Evolutionary conservation across 2,888 invertebrate genomes (phyloP), one percentile per base, ranked within the genome.

Genomic region (Agrypnus murinus): DNA sequence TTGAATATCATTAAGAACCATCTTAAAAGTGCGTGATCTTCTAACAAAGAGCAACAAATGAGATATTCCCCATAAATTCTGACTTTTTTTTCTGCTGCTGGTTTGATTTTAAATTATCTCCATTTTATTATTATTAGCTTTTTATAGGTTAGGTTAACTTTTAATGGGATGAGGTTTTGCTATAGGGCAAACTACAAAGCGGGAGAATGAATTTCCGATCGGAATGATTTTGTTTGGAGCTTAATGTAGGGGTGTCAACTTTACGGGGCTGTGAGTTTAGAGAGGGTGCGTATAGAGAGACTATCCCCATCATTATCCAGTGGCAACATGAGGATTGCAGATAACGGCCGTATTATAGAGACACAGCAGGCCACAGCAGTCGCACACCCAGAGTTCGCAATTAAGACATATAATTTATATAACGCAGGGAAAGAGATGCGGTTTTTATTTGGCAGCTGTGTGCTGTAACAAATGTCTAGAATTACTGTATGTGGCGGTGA

Each of bases 371-470:
- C 65, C 65, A 14, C 70, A 64, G 65, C 58, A 69, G 69, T 69
- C 45, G 71, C 50, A 60, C 67, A 32, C 34, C 62, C 53, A 43
- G 36, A 65, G 59, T 62, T 58, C 57, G 64, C 71, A 73, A 73
- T 73, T 73, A 73, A 73, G 73, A 73, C 71, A 65, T 68, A 71
- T 69, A 64, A 65, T 73, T 73, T 71, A 71, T 73, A 71, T 71
- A 68, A 70, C 67, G 60, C 57, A 68, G 65, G 68, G 66, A 67
- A 65, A 71, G 62, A 63, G 68, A 71, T 69, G 73, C 65, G 73
- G 67, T 73, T 73, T 73, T 73, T 73, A 73, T 73, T 71, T 71
- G 71, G 69, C 70, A 73, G 67, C 73, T 68, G 67, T 68, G 66
- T 67, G 62, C 65, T 71, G 73, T 71, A 68, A 72, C 72, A 69